These are phyloP conservation scores for Acyrthosiphon pisum DNA, from an alignment of 1,140 invertebrate species.

Conservation along the genomic window DNA sequence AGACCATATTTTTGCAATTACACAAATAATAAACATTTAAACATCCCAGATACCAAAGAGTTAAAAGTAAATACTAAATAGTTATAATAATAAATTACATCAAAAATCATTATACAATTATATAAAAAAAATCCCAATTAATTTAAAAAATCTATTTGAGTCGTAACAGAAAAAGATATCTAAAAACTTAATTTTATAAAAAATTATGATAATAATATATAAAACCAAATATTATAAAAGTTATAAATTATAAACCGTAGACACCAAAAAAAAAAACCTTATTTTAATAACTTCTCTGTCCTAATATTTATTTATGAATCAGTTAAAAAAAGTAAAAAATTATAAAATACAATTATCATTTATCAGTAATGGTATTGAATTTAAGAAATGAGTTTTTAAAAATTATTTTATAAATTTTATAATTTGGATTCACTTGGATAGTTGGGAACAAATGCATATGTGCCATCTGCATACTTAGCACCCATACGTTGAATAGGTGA, in stretches of 20 bases:
- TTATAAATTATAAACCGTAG: background rate
- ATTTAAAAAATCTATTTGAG: background rate
- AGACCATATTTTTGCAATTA: background rate
- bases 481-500: too few relatives aligned
- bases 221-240: background rate
- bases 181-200: background rate
- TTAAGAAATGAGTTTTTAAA: background rate
- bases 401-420: too few relatives aligned
- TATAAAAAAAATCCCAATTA: background rate
- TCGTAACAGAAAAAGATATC: too few relatives aligned
- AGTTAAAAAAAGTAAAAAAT: background rate
- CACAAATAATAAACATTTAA: background rate
- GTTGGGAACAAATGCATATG: too few relatives aligned
- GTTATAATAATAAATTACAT: background rate
- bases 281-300: background rate
- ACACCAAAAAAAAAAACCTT: background rate
- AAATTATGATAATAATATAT: background rate
- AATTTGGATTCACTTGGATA: too few relatives aligned
- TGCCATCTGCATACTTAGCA: background rate
- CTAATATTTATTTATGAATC: background rate
- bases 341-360: background rate
- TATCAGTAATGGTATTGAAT: background rate
- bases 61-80: background rate
- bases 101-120: background rate
- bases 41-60: background rate